Percentiles rank a stretch among this genome's conserved stretches.
phyloP scores from a whole-genome alignment of 2,797 vertebrate genomes.

The Sebastes oblongus region DNA sequence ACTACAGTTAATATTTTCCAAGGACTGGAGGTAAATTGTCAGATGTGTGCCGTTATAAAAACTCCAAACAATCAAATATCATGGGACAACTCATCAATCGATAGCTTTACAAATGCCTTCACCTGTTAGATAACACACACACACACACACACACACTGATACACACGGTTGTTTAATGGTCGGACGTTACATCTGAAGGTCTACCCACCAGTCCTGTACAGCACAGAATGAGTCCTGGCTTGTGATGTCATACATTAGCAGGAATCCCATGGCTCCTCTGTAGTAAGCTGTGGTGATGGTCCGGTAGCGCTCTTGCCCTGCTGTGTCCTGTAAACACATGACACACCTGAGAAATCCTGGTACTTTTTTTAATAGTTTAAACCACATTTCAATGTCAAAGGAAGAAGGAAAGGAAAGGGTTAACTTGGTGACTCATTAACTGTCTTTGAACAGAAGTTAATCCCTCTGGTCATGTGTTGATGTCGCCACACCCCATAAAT shows the following conservation, averaged over 20 bases:
- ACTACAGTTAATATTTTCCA: too few relatives aligned
- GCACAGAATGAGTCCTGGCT: conserved; percentile 90
- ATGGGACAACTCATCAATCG: fast-evolving
- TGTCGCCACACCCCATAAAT: conserved; percentile 51
- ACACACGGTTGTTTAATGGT: background rate
- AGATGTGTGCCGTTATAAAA: background rate
- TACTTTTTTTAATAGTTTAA: background rate
- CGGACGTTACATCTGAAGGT: background rate
- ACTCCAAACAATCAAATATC: background rate
- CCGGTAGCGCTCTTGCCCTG: conserved; percentile 92
- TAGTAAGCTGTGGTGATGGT: conserved; percentile 95
- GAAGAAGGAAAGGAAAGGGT: background rate
- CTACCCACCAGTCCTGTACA: conserved; percentile 91
- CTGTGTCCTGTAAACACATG: conserved; percentile 85
- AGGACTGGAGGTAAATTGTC: too few relatives aligned
- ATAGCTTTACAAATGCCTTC: background rate
- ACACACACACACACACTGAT: too few relatives aligned
- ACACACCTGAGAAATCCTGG: background rate
- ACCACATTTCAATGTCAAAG: background rate
- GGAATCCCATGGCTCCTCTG: conserved; percentile 93
- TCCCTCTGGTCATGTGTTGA: conserved; percentile 9
- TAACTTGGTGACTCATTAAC: conserved; percentile 53
- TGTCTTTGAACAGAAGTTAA: conserved; percentile 3
- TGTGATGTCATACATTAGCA: conserved; percentile 92
- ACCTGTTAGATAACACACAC: background rate